Conservation (phyloP, 2,113 vertebrate genomes). For the Suncus etruscus region DNA sequence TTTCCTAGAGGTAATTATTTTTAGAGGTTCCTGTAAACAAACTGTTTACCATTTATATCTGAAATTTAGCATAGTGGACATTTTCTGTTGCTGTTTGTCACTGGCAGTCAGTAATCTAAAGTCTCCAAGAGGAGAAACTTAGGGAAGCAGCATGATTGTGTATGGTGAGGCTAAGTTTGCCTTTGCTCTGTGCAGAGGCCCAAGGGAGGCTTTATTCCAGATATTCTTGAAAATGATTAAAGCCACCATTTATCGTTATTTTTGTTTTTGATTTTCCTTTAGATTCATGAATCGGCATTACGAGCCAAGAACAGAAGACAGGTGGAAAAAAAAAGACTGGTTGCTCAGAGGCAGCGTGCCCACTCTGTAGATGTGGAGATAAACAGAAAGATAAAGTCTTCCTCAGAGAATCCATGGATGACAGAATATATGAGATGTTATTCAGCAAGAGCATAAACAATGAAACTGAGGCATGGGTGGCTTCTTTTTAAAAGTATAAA, state of each 20-base stretch:
- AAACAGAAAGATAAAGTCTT: conserved; percentile 78
- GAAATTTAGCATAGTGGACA: not conserved
- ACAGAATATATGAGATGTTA: conserved; percentile 98
- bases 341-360: conserved; percentile 86
- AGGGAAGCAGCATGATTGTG: no score
- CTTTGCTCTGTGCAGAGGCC: not conserved
- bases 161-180: not conserved
- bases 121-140: no score
- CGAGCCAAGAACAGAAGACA: conserved; percentile 94
- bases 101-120: not conserved
- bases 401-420: conserved; percentile 94
- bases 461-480: conserved; percentile 31
- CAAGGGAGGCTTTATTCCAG: not conserved
- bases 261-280: conserved; percentile 31
- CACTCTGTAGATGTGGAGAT: conserved; percentile 89
- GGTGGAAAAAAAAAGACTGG: conserved; percentile 91
- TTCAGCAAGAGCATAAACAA: conserved; percentile 90
- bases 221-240: not conserved
- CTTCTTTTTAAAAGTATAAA: not conserved
- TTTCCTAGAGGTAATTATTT: not conserved
- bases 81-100: not conserved
- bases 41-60: not conserved
- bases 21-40: not conserved
- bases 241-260: not conserved
- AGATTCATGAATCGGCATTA: conserved; percentile 96